Evolutionary conservation across 2,113 vertebrate genomes (phyloP).

Genomic region (Riparia riparia): DNA sequence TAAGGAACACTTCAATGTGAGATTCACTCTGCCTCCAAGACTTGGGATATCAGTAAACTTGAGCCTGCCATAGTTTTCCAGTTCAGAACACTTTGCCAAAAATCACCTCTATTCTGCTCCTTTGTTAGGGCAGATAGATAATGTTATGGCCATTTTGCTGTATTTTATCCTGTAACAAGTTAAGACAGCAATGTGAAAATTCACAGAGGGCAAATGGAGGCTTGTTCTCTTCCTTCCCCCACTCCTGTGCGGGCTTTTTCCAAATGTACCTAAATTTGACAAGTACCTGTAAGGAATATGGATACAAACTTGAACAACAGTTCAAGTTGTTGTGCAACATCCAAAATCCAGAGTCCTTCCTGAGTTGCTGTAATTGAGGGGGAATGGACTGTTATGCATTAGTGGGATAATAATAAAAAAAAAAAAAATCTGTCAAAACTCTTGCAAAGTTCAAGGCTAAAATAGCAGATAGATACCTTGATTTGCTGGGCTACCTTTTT

Average conservation of each 20-base stretch:
- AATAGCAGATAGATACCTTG: neutral
- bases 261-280: neutral
- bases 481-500: neutral
- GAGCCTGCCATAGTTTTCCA: neutral
- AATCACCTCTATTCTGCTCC: neutral
- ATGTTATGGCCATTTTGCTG: neutral
- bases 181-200: neutral
- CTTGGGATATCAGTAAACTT: neutral
- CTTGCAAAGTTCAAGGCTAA: neutral
- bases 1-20: neutral
- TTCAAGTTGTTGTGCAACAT: neutral
- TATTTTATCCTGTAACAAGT: neutral
- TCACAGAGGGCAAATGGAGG: neutral
- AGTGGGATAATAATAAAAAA: neutral
- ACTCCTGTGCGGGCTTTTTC: neutral
- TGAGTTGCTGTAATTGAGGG: neutral
- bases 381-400: neutral
- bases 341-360: neutral
- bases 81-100: neutral
- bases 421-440: neutral
- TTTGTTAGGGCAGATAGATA: neutral
- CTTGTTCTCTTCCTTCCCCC: neutral
- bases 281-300: neutral
- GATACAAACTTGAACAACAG: neutral
- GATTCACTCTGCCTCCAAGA: neutral